Evolutionary conservation across 2,888 invertebrate genomes (phyloP).

Genomic region (Osmoderma eremita): DNA sequence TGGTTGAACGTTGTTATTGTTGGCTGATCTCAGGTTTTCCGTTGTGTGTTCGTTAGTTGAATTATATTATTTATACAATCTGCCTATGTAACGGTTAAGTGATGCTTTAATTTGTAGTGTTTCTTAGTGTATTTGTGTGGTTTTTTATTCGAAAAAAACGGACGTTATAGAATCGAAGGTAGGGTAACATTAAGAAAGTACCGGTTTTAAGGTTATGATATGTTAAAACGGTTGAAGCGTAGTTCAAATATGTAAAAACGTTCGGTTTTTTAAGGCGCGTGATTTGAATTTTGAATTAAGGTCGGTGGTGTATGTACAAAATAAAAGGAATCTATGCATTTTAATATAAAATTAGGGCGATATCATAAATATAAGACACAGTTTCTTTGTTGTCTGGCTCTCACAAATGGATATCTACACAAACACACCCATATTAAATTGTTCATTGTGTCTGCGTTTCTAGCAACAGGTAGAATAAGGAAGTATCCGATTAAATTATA

Average conservation of each 20-base stretch:
- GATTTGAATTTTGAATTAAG: too few species aligned
- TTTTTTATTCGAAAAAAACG: background rate
- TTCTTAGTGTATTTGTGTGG: conserved; percentile 10
- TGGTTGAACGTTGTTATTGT: conserved; percentile 5
- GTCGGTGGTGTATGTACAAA: too few species aligned
- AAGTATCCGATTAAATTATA: conserved; percentile 13
- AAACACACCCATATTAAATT: background rate
- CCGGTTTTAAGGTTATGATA: conserved; percentile 5
- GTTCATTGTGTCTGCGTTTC: conserved; percentile 21
- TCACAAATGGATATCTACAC: background rate
- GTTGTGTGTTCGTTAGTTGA: conserved; percentile 4
- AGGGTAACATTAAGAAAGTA: background rate
- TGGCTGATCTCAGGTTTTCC: conserved; percentile 15
- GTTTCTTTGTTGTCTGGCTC: conserved; percentile 31
- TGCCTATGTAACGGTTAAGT: conserved; percentile 2
- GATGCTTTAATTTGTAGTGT: background rate
- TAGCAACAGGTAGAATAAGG: conserved; percentile 28
- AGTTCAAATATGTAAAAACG: too few species aligned
- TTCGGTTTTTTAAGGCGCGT: too few species aligned
- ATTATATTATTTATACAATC: background rate
- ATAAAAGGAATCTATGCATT: too few species aligned
- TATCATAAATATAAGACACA: background rate
- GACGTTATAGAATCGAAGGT: conserved; percentile 21
- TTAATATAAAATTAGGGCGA: too few species aligned
- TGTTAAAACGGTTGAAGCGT: conserved; percentile 1